Evolutionary conservation across 1,140 invertebrate species (phyloP), one percentile per base, ranked within the genome.

Genomic region (Epicauta chinensis): DNA sequence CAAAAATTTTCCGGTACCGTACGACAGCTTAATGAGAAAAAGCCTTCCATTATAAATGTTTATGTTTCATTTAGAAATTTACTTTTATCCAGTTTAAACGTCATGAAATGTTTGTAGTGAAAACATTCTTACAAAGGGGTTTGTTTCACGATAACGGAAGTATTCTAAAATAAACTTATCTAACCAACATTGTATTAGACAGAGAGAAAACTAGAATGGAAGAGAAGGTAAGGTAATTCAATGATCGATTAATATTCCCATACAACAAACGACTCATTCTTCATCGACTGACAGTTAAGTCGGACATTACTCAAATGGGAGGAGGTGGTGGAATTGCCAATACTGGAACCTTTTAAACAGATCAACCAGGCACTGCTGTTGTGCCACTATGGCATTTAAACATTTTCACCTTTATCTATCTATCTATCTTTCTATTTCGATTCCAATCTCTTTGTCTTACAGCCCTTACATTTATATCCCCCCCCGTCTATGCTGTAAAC

Each of bases 91-190:
- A 47, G 45, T 47, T 46, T 47, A 47, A 47, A 47, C 45, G 45
- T 47, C 30, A 47, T 47, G 45, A 37, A 47, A 47, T 47, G 45
- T 47, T 47, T 47, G 37, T 37, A 36, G 17, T 47, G 45, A 47
- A 47, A 47, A 47, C 45, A 47, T 37, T 47, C 45, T 47, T 47
- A 47, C 29, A 47, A 37, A 47, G 14, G 45, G 45, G 45, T 47
- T 47, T 47, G 45, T 47, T 47, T 47, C 45, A 47, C 37, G 45
- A 47, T 47, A 47, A 34, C 45, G 45, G 45, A 47, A 47, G 34
- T 47, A 47, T 47, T 47, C 45, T 47, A 47, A 47, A 47, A 47
- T 47, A 47, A 47, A 47, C 45, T 47, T 47, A 47, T 47, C 45
- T 47, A 37, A 23, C 17, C 7, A 23, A 3, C 23, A 23, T 23